Conservation (phyloP, 2,888 invertebrate species). For the Agonopterix arenella region DNA sequence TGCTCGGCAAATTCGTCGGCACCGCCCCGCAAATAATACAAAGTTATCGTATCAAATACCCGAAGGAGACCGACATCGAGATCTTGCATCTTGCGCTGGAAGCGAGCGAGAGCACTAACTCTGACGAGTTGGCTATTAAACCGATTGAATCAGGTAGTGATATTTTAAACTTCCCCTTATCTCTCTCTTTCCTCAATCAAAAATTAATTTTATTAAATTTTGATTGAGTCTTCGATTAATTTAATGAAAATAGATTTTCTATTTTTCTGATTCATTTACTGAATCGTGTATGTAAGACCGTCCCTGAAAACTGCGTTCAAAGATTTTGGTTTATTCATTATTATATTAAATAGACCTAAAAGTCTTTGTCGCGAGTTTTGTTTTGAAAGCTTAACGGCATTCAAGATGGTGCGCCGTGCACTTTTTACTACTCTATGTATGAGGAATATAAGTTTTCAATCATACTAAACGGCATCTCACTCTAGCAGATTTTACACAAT, state of each 20-base stretch:
- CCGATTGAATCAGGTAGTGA: constrained; percentile 33
- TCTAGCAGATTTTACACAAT: no score
- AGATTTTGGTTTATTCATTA: not conserved
- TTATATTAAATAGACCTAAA: not conserved
- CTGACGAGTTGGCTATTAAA: constrained; percentile 11
- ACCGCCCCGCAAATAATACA: constrained; percentile 24
- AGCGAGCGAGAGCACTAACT: constrained; percentile 7
- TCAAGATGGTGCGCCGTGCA: no score
- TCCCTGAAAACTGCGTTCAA: not conserved
- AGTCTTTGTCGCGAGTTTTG: not conserved
- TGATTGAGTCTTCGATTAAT: no score
- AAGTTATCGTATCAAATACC: constrained; percentile 38
- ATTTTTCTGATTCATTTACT: no score
- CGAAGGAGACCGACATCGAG: constrained; percentile 36
- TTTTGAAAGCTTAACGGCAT: not conserved
- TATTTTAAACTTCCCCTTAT: constrained; percentile 2
- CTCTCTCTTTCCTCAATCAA: no score
- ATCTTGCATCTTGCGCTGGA: constrained; percentile 32
- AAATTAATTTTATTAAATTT: no score
- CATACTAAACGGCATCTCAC: no score
- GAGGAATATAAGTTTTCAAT: no score
- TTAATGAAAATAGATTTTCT: no score
- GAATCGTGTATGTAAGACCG: no score
- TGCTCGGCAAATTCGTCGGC: constrained; percentile 43
- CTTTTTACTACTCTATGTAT: no score